Evolutionary conservation across 2,888 invertebrate genomes (phyloP).

Genomic region (Nasonia oneida): DNA sequence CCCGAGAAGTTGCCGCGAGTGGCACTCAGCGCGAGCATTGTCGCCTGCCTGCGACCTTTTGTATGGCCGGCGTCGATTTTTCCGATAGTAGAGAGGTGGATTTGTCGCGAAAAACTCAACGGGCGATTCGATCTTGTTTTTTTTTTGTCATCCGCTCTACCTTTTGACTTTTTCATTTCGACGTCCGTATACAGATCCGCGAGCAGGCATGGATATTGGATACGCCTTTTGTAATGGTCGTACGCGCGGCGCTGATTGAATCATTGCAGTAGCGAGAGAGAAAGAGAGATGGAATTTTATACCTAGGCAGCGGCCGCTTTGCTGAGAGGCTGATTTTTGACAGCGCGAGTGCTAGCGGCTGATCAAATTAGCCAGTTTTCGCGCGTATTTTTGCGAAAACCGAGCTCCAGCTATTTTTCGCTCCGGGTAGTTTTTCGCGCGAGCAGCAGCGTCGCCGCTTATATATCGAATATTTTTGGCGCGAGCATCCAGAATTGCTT

Average conservation of each 20-base stretch:
- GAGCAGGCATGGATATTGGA: not conserved
- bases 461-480: not conserved
- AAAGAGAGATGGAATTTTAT: too few species aligned
- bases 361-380: not conserved
- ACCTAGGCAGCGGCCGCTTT: not conserved
- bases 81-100: not conserved
- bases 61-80: not conserved
- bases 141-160: not conserved
- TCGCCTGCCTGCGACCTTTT: not conserved
- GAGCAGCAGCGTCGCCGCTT: too few species aligned
- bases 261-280: not conserved
- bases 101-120: not conserved
- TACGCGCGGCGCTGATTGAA: conserved; percentile 20
- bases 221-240: not conserved
- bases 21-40: conserved; percentile 20
- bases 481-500: not conserved
- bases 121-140: not conserved
- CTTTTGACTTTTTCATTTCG: conserved; percentile 5
- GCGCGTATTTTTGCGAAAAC: not conserved
- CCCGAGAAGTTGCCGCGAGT: conserved; percentile 32
- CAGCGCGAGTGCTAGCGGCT: too few species aligned
- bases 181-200: not conserved
- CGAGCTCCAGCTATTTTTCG: not conserved
- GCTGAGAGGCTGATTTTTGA: not conserved
- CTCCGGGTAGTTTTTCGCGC: not conserved